Base-by-base conservation (phyloP, 2,797 vertebrate genomes). In the Gymnocypris eckloni region DNA sequence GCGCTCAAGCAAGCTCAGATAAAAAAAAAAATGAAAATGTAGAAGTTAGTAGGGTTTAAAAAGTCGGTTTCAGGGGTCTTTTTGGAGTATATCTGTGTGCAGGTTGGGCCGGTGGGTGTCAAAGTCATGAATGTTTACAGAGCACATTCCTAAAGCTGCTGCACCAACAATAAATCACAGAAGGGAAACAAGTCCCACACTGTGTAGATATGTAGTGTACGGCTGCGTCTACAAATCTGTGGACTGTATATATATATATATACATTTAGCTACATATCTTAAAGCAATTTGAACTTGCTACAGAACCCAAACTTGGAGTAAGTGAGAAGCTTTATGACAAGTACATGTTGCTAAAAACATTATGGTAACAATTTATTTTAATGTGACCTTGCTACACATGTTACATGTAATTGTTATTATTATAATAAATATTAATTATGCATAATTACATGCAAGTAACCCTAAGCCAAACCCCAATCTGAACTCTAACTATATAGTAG, bases 81-180 rank as follows among this genome's bases (percentile, higher is more conserved):
- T 83, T 50, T 59, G 54, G 41, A 54, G 56, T 43, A 10, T 64
- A 33, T 75, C 73, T 37, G 18, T 61, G 54, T 79, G 39, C 4
- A 6, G 39, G n/a, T 64, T 45, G 56, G 39, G 13, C 39, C 37
- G 4, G 77, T 43, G 54, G 8, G 16, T 67, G 79, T 80, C 25
- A 67, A 81, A 88, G 88, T 92, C 89, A 86, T 88, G 92, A 90
- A 93, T 94, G 92, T 92, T 92, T 92, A 91, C 90, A 79, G 91
- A 86, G 80, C 84, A 86, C 80, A 82, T 94, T 95, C 93, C 92
- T 93, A 73, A 85, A 90, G 91, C 10, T 33, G 61, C 61, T 66
- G 25, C 25, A 66, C 61, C 1, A 11, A 67, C 61, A 48, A 56
- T 71, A 82, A 71, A 72, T 82, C 52, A 20, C 15, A 2, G 4